These are phyloP conservation scores for Syngnathus rostellatus DNA, from an alignment of 2,797 vertebrate species.

Conservation along the genomic window DNA sequence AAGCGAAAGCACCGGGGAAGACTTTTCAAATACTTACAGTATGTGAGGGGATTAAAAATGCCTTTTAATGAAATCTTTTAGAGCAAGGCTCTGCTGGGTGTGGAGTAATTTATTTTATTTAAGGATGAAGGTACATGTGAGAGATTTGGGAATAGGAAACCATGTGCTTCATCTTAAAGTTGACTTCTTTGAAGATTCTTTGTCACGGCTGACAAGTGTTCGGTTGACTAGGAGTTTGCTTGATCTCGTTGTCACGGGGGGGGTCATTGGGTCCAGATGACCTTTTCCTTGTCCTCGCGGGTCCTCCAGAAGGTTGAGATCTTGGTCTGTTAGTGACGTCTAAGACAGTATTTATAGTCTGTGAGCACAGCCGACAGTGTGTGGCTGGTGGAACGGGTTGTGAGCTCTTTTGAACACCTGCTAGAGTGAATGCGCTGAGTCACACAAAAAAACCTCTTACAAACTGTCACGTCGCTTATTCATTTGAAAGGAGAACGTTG, in stretches of 20 bases:
- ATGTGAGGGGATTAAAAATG: slow-evolving; percentile 22
- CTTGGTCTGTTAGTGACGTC: slow-evolving; percentile 27
- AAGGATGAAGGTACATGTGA: slow-evolving; percentile 14
- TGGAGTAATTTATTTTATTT: slow-evolving; percentile 24
- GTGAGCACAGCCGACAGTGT: slow-evolving; percentile 42
- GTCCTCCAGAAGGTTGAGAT: slow-evolving; percentile 31
- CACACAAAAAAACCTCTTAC: background rate
- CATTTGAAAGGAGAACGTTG: background rate
- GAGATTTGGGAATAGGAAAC: slow-evolving; percentile 8
- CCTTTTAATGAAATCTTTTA: slow-evolving; percentile 11
- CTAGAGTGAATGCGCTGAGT: slow-evolving; percentile 24
- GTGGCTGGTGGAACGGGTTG: background rate
- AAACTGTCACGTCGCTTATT: background rate
- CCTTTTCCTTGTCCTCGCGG: slow-evolving; percentile 23
- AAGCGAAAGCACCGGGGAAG: slow-evolving; percentile 26
- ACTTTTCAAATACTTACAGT: slow-evolving; percentile 26
- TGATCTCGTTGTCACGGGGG: background rate
- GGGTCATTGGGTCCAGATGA: slow-evolving; percentile 13
- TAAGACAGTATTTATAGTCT: slow-evolving; percentile 54
- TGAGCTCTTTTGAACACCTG: slow-evolving; percentile 40
- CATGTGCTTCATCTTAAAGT: background rate
- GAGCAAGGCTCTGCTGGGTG: slow-evolving; percentile 18
- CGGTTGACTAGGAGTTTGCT: background rate
- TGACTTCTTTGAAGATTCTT: slow-evolving; percentile 7
- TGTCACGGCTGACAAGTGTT: slow-evolving; percentile 7